A percentile compares a stretch with the other conserved stretches of the same genome.
Conservation (phyloP, 2,113 vertebrate species). For the Uropsilus gracilis region DNA sequence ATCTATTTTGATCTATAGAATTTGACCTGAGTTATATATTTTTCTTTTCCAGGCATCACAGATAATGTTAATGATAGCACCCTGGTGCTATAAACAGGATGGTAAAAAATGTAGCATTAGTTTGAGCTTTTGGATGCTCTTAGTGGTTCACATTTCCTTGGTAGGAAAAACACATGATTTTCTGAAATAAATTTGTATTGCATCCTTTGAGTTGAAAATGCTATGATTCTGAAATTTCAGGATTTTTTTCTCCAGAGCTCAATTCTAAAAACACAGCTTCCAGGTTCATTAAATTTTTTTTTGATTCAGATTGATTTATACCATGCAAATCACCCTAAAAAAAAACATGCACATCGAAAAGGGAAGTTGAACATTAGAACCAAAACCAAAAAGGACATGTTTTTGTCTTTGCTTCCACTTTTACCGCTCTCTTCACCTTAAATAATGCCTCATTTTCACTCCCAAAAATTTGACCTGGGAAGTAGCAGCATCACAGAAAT, state of each 20-base stretch:
- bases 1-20: background rate
- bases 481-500: background rate
- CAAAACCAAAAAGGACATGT: background rate
- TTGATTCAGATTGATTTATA: constrained; percentile 19
- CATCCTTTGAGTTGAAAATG: constrained; percentile 23
- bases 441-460: background rate
- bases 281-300: background rate
- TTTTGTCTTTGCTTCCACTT: background rate
- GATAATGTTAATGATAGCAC: background rate
- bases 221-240: constrained; percentile 16
- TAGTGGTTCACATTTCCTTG: background rate
- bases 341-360: background rate
- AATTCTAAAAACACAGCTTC: background rate
- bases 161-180: constrained; percentile 4
- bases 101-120: background rate
- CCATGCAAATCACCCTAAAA: background rate
- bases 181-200: constrained; percentile 31
- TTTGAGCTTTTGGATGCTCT: constrained; percentile 18
- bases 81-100: background rate
- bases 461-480: background rate
- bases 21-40: background rate
- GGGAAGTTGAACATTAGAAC: background rate
- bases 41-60: background rate
- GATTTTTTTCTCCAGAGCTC: constrained; percentile 22
- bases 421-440: background rate